Base-by-base conservation (phyloP, 2,113 vertebrate species). In the Sinocyclocheilus maitianheensis region DNA sequence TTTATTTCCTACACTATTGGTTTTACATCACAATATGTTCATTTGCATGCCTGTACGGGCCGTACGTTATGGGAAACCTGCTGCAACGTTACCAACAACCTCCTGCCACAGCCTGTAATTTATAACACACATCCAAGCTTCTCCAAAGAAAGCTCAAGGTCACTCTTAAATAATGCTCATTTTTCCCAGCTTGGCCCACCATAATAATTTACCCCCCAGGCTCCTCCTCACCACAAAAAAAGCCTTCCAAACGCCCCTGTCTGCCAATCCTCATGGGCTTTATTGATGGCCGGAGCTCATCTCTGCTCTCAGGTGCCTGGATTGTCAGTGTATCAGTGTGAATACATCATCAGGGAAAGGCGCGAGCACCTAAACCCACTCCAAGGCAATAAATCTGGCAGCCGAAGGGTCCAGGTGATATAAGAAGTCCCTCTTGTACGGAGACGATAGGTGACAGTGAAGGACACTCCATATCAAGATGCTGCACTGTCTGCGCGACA, bases 381-480 rank as follows among this genome's bases (percentile, higher is more conserved):
- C 85, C 85, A 80, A 82, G 87, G 91, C 89, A 90, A 94, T 95
- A 95, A 95, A 94, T 95, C 94, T 93, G 89, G 79, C 75, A 86
- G 65, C 85, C 89, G 88, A 88, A 93, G 91, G 90, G 91, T 90
- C 92, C 90, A 90, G 92, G 93, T 89, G 85, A 86, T 87, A 67
- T 88, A 89, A 89, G 92, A 90, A 83, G 91, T 43, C 84, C 89
- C 81, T 53, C 91, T 93, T 90, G 90, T 92, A 93, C 93, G 92
- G 91, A 91, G 92, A 92, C 91, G 91, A 91, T 92, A 89, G 90
- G 92, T 94, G 93, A 94, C 88, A 90, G 90, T 89, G 91, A 94
- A 94, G 93, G 93, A 94, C 91, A 92, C 90, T 93, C 89, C 91
- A 92, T 94, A 93, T 93, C 88, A 93, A 92, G 92, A 87, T 85